phyloP scores from a whole-genome alignment of 2,888 invertebrate genomes.

The Portevinia maculata region DNA sequence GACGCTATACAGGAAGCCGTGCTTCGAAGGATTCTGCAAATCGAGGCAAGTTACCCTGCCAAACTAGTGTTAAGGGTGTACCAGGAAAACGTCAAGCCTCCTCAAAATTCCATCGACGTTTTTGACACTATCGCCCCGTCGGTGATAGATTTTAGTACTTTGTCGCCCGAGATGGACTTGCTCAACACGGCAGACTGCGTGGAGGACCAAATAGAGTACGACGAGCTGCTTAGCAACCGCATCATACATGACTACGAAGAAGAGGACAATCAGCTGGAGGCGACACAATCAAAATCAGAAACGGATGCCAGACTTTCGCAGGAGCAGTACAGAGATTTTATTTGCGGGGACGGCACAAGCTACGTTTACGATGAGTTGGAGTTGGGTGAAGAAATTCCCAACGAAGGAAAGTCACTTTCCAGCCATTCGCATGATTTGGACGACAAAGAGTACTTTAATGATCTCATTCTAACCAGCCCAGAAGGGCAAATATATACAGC shows the following conservation, averaged over 20 bases:
- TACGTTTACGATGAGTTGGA: constrained; percentile 47
- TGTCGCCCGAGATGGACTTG: constrained; percentile 48
- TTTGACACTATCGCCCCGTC: constrained; percentile 40
- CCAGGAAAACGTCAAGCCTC: constrained; percentile 1
- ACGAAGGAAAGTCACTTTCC: constrained; percentile 18
- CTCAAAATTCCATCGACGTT: constrained; percentile 27
- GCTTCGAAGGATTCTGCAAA: constrained; percentile 22
- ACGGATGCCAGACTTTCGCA: neutral
- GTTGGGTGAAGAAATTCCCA: constrained; percentile 18
- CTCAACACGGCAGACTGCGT: constrained; percentile 21
- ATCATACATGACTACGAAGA: constrained; percentile 41
- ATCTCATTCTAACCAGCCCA: constrained; percentile 60
- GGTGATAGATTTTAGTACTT: constrained; percentile 38
- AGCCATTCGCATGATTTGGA: constrained; percentile 27
- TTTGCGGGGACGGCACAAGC: constrained; percentile 37
- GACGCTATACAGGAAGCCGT: constrained; percentile 48
- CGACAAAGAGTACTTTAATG: constrained; percentile 60
- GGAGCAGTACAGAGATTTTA: constrained; percentile 48
- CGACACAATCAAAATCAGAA: constrained; percentile 3
- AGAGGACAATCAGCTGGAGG: constrained; percentile 1
- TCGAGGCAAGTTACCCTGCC: constrained; percentile 27
- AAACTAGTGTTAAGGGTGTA: neutral
- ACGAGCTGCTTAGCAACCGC: constrained; percentile 49
- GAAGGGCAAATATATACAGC: constrained; percentile 23
- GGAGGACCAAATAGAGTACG: constrained; percentile 48